These are phyloP conservation scores for Rhinophrynus dorsalis DNA, from an alignment of 2,797 vertebrate species.

Conservation along the genomic window DNA sequence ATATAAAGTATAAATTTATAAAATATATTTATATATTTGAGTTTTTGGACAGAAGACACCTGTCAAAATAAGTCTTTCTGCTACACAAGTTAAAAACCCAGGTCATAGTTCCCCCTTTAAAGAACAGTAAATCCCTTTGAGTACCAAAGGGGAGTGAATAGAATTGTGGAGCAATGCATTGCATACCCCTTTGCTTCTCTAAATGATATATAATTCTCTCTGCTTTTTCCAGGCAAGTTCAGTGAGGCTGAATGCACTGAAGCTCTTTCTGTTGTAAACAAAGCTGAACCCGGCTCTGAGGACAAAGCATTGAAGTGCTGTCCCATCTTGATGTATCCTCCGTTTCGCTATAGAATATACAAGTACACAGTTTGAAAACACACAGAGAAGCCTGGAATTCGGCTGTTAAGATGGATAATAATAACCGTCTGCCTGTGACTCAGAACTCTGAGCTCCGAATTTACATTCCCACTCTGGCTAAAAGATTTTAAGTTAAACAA, in stretches of 20 bases:
- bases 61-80: too few species aligned
- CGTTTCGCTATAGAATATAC: conserved; percentile 52
- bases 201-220: too few species aligned
- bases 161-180: too few species aligned
- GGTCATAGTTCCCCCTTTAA: too few species aligned
- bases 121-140: too few species aligned
- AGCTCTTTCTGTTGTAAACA: conserved; percentile 43
- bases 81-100: too few species aligned
- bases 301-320: conserved; percentile 21
- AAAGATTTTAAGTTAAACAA: conserved; percentile 66
- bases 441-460: conserved; percentile 55
- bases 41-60: too few species aligned
- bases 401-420: conserved; percentile 63
- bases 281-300: conserved; percentile 38
- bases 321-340: conserved; percentile 45
- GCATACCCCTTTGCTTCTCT: too few species aligned
- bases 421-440: conserved; percentile 66
- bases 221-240: conserved; percentile 8
- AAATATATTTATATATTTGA: too few species aligned
- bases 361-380: conserved; percentile 59
- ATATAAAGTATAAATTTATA: too few species aligned
- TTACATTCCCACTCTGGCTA: conserved; percentile 64
- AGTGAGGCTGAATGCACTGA: conserved; percentile 19
- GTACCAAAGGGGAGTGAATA: too few species aligned
- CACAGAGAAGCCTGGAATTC: conserved; percentile 60